Evolutionary conservation across 1,140 invertebrate genomes (phyloP).

Genomic region (Ceratosolen fusciceps): DNA sequence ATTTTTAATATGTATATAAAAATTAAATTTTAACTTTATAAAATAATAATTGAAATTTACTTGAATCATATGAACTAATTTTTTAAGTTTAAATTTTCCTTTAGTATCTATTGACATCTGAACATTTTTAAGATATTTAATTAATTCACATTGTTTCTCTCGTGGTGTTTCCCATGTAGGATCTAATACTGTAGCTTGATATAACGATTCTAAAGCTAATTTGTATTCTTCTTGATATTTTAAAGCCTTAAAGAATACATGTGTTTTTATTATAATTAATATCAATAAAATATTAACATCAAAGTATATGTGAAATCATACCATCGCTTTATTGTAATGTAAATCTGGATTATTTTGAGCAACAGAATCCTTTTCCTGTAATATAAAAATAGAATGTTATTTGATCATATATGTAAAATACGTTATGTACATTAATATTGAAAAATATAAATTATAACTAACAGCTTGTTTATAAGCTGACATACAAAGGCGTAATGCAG

Average conservation of each 20-base stretch:
- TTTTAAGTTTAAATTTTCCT: constrained; percentile 84
- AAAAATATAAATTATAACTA: constrained; percentile 60
- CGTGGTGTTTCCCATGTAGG: constrained; percentile 81
- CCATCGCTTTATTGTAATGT: constrained; percentile 88
- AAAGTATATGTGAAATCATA: constrained; percentile 69
- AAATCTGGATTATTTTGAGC: constrained; percentile 84
- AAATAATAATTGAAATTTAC: constrained; percentile 58
- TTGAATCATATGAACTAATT: constrained; percentile 78
- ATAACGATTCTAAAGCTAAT: constrained; percentile 79
- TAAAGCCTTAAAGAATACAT: constrained; percentile 74
- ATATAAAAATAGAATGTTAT: constrained; percentile 32
- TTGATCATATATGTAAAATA: too few species aligned
- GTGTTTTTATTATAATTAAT: constrained; percentile 37
- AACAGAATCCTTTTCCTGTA: constrained; percentile 81
- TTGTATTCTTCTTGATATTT: constrained; percentile 87
- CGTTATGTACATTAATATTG: not conserved
- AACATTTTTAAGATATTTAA: constrained; percentile 79
- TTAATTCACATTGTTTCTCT: constrained; percentile 75
- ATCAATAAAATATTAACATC: constrained; percentile 35
- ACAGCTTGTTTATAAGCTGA: constrained; percentile 87
- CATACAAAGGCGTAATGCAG: constrained; percentile 81
- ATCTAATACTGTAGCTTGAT: constrained; percentile 78
- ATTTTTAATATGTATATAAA: constrained; percentile 25
- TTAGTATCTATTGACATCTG: constrained; percentile 77
- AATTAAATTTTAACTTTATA: constrained; percentile 48